Base-by-base conservation (phyloP, 2,888 invertebrate species). In the Megalurothrips usitatus region DNA sequence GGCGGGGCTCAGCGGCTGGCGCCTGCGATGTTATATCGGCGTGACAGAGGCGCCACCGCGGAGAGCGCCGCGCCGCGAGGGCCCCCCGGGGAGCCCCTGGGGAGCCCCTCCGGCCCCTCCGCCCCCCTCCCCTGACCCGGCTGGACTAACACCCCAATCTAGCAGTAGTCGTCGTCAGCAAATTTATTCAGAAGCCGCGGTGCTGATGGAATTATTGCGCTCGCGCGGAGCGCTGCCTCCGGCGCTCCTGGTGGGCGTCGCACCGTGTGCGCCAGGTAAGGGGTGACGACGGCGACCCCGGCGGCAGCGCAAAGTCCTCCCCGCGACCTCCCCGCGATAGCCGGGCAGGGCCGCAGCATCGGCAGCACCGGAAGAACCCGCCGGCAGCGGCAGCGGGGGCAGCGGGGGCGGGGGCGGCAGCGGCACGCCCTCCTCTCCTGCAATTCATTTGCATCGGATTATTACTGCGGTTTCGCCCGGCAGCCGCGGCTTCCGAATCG, bases 21-120 rank as follows among this genome's bases (percentile, higher is more conserved):
- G 68, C 68, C 68, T 75, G 26, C 23, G 23, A 75, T 75, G 23
- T 75, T 75, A 75, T 75, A 75, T 75, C 68, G 68, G 68, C 68
- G 26, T 75, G 68, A 75, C 68, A 75, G 58, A 58, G 68, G 68
- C 68, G 68, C 68, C 68, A 26, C 58, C 12, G 68, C 68, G 26
- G 68, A 23, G 12, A 3, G 26, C 26, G 34, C 26, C 23, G 68
- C 68, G 68, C 23, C 12, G 68, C 26, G 68, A 75, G 68, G 68
- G 68, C 68, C 68, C 68, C 68, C 68, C 68, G 23, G 68, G 68
- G 68, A 75, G 68, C 68, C 68, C 12, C 68, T 75, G 12, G 68
- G 23, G 58, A 58, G 68, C 68, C 26, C 68, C 23, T 23, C 26
- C 23, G 68, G n/a, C 68, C 68, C 68, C 26, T 23, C 68, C 68